Base-by-base conservation (phyloP, 1,140 invertebrate genomes). In the Heterodera schachtii region DNA sequence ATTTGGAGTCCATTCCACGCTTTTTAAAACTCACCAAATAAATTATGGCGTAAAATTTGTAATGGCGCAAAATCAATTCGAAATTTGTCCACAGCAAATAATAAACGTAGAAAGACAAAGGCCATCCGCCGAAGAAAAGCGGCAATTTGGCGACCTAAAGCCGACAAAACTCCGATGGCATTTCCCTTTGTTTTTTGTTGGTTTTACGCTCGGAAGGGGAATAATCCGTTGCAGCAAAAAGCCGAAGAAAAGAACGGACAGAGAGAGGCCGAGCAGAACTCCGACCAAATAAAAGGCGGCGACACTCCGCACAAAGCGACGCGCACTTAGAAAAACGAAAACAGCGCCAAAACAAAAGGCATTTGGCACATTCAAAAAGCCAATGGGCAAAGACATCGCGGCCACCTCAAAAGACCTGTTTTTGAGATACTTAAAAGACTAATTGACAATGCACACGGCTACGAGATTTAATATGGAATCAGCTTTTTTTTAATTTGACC, bases 71-170 rank as follows among this genome's bases (percentile, higher is more conserved):
- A 16, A 80, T 81, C 46, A 75, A 16, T 19, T 70, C 66, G 46
- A 80, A 44, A 21, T 80, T 80, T 75, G 46, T 79, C 79, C 79
- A 80, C 3, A 57, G 19, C 41, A 52, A 75, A 66, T 80, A 80
- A 64, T 81, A 80, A 64, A 80, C 21, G 47, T 60, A 80, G 46
- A 75, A 46, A 21, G 79, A 80, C 7, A 80, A 21, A 1, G 79
- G 70, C 79, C 79, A 80, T 66, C 77, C 77, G n/a, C 79, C 79
- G 47, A 80, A 80, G 21, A 80, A 46, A 3, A 80, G 80, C 31
- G 79, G 79, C 21, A 80, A 21, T 21, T 57, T 49, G 8, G 49
- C 44, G 47, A 80, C 6, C 70, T 43, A 41, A 73, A 64, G 13
- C 21, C 44, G 31, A 16, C 31, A 31, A 31, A 31, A 31, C 31